These are phyloP conservation scores for Cryptoblepharus egeriae DNA, from an alignment of 2,797 vertebrate species.

Conservation along the genomic window DNA sequence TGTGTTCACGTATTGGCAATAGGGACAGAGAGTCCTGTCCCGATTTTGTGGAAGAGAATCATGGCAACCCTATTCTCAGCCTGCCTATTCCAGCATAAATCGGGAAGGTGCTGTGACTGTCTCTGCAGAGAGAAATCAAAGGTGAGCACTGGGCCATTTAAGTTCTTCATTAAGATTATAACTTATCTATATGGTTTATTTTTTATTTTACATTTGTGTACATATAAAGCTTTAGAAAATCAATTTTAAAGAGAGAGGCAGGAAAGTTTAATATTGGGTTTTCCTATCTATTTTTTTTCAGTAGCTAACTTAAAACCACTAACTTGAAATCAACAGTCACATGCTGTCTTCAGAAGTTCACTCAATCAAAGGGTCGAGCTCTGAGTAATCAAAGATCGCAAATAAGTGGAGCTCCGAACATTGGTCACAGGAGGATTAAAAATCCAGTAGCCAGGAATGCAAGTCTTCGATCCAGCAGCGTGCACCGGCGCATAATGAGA, in stretches of 20 bases:
- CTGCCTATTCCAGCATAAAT: too few relatives aligned
- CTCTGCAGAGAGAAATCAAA: constrained; percentile 14
- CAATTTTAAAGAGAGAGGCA: constrained; percentile 73
- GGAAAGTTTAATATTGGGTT: constrained; percentile 77
- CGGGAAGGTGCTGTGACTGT: too few relatives aligned
- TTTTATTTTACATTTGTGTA: constrained; percentile 47
- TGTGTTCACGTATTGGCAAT: too few relatives aligned
- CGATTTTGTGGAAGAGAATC: too few relatives aligned
- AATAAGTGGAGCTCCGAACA: constrained; percentile 96
- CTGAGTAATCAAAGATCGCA: constrained; percentile 98
- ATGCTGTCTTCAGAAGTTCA: constrained; percentile 91
- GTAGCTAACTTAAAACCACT: constrained; percentile 79
- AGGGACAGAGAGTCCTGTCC: too few relatives aligned
- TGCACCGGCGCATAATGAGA: constrained; percentile 91
- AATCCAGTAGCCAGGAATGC: constrained; percentile 95
- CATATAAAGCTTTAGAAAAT: constrained; percentile 74
- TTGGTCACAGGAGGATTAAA: constrained; percentile 97
- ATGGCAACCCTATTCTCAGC: too few relatives aligned
- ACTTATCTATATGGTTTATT: constrained; percentile 38
- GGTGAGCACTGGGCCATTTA: constrained; percentile 33
- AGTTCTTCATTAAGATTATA: constrained; percentile 66
- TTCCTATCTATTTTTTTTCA: constrained; percentile 78
- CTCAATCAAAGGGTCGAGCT: constrained; percentile 94
- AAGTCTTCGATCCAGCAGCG: constrained; percentile 90
- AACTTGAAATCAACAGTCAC: constrained; percentile 84